Base-by-base conservation (phyloP, 2,113 vertebrate genomes). In the Brienomyrus brachyistius region DNA sequence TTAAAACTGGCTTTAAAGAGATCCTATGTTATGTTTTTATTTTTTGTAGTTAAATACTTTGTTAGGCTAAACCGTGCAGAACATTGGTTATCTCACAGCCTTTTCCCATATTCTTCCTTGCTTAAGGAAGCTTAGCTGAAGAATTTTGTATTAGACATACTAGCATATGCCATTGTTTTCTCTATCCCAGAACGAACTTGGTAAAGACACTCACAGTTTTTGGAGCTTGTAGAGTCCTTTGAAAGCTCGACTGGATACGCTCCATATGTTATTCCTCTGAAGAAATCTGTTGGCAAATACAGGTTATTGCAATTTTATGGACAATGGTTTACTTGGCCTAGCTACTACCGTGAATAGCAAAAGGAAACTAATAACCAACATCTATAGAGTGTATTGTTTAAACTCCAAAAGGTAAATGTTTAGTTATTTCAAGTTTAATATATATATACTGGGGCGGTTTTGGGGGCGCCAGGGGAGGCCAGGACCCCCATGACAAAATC, bases 261-360 rank as follows among this genome's bases (percentile, higher is more conserved):
- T 89, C 91, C 93, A 93, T 74, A 97, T 95, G 89, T 93, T 95
- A 91, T 96, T 97, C 91, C 96, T 93, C 90, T 97, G 96, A 21
- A 97, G 95, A 92, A 96, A 97, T 89, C 95, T 94, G 70, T 27
- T 85, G 89, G 10, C 90, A 84, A 86, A 88, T 87, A 48, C 82
- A 85, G 62, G n/a, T 70, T 31, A 70, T 15, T 70, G n/a, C 9
- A 77, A 77, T 77, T 77, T 77, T 77, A 77, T 77, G 11, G 11
- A 77, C 31, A 77, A 40, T 77, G 70, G 31, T 77, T 74, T 19
- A 40, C 10, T 40, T 40, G 70, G 27, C 10, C 70, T 35, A 80
- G 74, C 19, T 43, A 40, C 17, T 43, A 21, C 35, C 19, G 31
- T 43, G 74, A 40, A 17, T 80, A 43, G 27, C 82, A 11, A 21